Percentiles rank a stretch among this genome's conserved stretches.
Conservation (phyloP, 1,140 invertebrate species). For the Macrobrachium nipponense region DNA sequence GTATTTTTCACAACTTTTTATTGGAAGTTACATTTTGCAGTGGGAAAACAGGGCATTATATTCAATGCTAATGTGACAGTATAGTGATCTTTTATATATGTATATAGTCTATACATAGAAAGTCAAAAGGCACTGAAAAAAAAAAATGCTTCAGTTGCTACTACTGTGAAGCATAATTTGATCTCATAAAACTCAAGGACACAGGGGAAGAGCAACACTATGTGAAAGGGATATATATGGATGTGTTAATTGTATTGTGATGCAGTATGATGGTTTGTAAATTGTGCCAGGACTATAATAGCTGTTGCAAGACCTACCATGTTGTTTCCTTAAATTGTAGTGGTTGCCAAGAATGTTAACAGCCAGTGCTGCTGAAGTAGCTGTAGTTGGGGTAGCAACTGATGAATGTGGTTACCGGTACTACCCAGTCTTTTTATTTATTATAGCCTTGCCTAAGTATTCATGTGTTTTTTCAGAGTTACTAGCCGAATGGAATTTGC, state of each 20-base stretch:
- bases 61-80: conserved; percentile 31
- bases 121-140: conserved; percentile 8
- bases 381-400: conserved; percentile 58
- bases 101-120: conserved; percentile 8
- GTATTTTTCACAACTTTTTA: conserved; percentile 39
- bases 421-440: conserved; percentile 54
- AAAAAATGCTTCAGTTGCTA: conserved; percentile 12
- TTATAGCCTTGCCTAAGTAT: conserved; percentile 55
- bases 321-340: conserved; percentile 37
- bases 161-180: conserved; percentile 42
- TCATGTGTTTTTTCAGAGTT: conserved; percentile 58
- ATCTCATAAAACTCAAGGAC: conserved; percentile 59
- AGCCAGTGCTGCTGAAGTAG: conserved; percentile 49
- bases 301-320: conserved; percentile 41
- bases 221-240: conserved; percentile 16
- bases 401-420: conserved; percentile 50
- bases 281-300: conserved; percentile 29
- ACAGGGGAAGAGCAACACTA: conserved; percentile 38
- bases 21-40: conserved; percentile 43
- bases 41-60: conserved; percentile 56
- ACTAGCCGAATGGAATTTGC: conserved; percentile 48
- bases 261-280: conserved; percentile 33
- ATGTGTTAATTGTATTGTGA: conserved; percentile 11
- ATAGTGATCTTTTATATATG: conserved; percentile 10
- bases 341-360: conserved; percentile 48